phyloP scores from a whole-genome alignment of 2,888 invertebrate species.

The Pseudoips prasinana region DNA sequence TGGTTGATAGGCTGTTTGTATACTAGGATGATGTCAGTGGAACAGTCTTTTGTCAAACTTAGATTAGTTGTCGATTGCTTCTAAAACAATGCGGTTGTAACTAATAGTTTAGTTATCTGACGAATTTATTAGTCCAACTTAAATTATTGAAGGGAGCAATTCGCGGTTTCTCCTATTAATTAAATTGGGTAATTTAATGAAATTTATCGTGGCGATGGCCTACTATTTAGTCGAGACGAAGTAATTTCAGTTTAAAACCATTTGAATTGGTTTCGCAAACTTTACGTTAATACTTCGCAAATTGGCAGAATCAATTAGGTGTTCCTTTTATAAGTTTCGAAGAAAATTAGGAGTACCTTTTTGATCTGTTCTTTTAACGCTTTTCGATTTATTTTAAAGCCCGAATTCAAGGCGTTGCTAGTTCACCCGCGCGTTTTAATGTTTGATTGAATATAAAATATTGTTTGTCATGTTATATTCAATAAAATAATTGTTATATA shows the following conservation, averaged over 20 bases:
- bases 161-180: constrained; percentile 45
- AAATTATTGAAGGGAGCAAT: constrained; percentile 41
- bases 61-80: constrained; percentile 21
- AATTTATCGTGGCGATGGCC: constrained; percentile 26
- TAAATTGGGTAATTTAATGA: constrained; percentile 37
- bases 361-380: no score
- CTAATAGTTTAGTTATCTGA: constrained; percentile 34
- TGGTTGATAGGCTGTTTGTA: no score
- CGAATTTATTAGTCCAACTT: constrained; percentile 41
- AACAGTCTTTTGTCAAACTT: no score
- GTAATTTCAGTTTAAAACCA: constrained; percentile 24
- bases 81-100: constrained; percentile 28
- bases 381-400: no score
- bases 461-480: no score
- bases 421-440: no score
- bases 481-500: no score
- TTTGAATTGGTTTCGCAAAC: constrained; percentile 22
- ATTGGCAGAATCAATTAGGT: constrained; percentile 14
- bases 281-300: constrained; percentile 16
- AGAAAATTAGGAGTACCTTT: constrained; percentile 4
- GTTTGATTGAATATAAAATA: no score
- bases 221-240: constrained; percentile 20
- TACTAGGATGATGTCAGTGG: no score
- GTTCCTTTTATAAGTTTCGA: constrained; percentile 10
- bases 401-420: no score